phyloP scores from a whole-genome alignment of 2,797 vertebrate genomes.

The Acomys russatus region DNA sequence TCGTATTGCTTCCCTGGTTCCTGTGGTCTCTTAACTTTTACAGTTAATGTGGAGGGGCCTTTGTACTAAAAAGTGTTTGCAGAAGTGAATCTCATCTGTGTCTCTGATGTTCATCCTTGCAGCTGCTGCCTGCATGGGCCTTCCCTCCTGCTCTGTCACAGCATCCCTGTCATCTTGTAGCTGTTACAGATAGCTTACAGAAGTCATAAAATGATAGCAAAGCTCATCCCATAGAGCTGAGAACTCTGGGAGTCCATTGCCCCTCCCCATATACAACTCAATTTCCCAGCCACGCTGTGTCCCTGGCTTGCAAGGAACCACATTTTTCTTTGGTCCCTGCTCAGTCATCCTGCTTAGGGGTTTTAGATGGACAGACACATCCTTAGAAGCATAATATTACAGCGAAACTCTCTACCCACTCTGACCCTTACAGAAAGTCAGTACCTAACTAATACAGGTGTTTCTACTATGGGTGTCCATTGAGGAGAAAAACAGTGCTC shows the following conservation, averaged over 20 bases:
- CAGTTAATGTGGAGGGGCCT: too few species aligned
- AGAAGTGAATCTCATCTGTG: not conserved
- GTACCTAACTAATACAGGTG: not conserved
- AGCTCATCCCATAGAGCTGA: not conserved
- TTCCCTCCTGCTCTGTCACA: not conserved
- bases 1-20: not conserved
- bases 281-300: not conserved
- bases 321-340: not conserved
- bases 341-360: not conserved
- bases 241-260: not conserved
- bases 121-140: not conserved
- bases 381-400: not conserved
- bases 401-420: not conserved
- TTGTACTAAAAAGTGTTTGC: not conserved
- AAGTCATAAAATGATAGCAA: not conserved
- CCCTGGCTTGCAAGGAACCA: not conserved
- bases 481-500: not conserved
- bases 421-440: not conserved
- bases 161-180: too few species aligned
- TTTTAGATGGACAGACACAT: not conserved
- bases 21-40: not conserved
- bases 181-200: not conserved
- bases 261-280: not conserved
- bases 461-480: not conserved
- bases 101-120: not conserved